Evolutionary conservation across 2,113 vertebrate genomes (phyloP).

Genomic region (Arizona elegans): DNA sequence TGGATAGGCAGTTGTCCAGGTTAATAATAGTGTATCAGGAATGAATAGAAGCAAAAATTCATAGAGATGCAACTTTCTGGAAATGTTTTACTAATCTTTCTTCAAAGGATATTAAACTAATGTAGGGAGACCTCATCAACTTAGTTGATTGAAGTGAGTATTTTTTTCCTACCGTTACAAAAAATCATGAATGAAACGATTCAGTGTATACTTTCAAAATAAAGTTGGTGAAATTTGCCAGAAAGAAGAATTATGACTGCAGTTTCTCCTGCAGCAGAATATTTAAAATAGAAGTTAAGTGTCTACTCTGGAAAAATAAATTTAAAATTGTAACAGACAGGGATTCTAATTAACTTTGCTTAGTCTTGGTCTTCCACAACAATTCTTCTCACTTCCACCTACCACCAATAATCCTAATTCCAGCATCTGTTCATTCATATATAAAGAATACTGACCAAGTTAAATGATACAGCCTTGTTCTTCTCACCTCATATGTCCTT

Average conservation of each 20-base stretch:
- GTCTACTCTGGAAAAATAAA: background rate
- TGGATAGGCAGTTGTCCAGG: background rate
- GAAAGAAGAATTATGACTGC: constrained; percentile 15
- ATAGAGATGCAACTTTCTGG: constrained; percentile 14
- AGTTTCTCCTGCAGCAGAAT: background rate
- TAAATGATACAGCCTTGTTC: background rate
- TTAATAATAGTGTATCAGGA: constrained; percentile 22
- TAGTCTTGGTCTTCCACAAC: background rate
- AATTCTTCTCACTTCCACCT: background rate
- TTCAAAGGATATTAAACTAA: background rate
- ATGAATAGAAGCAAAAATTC: constrained; percentile 21
- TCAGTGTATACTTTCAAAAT: constrained; percentile 34
- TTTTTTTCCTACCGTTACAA: background rate
- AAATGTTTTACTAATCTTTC: constrained; percentile 32
- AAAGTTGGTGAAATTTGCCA: background rate
- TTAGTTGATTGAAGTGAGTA: background rate
- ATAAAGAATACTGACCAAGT: background rate
- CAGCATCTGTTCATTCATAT: background rate
- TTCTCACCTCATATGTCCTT: background rate
- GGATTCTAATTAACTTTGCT: background rate
- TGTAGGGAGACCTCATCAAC: background rate
- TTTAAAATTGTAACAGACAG: constrained; percentile 16
- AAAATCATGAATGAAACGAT: background rate
- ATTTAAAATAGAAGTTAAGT: constrained; percentile 10
- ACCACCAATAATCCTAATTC: background rate